These are phyloP conservation scores for Nasonia oneida DNA, from an alignment of 2,888 invertebrate genomes.

Conservation along the genomic window DNA sequence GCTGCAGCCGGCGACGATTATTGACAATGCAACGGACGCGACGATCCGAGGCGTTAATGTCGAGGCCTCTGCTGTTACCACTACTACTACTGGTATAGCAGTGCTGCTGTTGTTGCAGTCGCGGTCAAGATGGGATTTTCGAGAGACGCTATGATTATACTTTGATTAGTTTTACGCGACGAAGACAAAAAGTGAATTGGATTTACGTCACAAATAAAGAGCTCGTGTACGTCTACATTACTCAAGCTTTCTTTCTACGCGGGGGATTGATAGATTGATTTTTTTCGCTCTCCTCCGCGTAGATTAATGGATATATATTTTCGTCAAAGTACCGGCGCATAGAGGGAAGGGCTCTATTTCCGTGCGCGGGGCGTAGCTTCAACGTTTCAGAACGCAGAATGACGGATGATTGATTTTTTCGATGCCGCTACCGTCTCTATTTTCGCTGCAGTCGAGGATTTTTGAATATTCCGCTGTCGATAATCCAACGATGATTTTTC, in stretches of 20 bases:
- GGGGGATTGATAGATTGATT: not conserved
- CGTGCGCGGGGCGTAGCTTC: not conserved
- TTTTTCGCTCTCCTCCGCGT: not conserved
- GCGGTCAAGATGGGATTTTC: not conserved
- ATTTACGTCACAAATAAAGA: not conserved
- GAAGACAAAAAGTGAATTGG: not conserved
- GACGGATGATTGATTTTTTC: too few relatives aligned
- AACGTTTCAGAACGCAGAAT: not conserved
- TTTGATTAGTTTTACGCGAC: too few relatives aligned
- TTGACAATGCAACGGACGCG: conserved; percentile 26
- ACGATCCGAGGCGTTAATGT: conserved; percentile 15
- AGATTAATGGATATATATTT: not conserved
- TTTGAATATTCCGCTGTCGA: not conserved
- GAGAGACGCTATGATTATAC: too few relatives aligned
- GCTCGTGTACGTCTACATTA: not conserved
- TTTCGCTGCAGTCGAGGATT: not conserved
- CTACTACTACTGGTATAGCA: not conserved
- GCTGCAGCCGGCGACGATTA: not conserved
- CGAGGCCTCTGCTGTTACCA: not conserved
- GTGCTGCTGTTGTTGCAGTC: not conserved
- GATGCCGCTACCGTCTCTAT: not conserved
- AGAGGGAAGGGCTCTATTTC: not conserved
- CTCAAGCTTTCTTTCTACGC: not conserved
- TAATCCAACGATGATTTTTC: too few relatives aligned
- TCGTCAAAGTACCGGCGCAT: not conserved